A percentile compares a stretch with the other conserved stretches of the same genome.
Conservation (phyloP, 2,113 vertebrate species). For the Spermophilus dauricus region DNA sequence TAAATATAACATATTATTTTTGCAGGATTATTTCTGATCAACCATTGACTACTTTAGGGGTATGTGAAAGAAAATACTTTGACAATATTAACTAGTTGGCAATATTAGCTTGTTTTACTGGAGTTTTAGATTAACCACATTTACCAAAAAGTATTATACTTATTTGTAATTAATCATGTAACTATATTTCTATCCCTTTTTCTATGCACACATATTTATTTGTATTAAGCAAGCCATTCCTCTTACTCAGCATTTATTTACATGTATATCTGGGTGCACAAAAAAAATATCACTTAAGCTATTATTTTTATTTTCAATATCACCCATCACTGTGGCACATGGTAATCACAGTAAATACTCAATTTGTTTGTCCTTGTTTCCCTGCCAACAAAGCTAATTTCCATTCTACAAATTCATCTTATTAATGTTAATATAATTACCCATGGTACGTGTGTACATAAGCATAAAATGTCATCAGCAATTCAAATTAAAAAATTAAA, state of each 20-base stretch:
- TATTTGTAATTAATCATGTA: conserved; percentile 49
- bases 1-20: not conserved
- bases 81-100: not conserved
- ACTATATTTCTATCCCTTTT: not conserved
- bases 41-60: conserved; percentile 16
- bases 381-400: conserved; percentile 51
- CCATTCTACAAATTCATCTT: conserved; percentile 50
- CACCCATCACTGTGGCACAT: not conserved
- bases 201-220: not conserved
- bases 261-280: not conserved
- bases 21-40: conserved; percentile 35
- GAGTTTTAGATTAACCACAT: not conserved
- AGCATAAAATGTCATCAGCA: conserved; percentile 12
- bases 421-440: conserved; percentile 43
- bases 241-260: not conserved
- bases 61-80: not conserved
- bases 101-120: not conserved
- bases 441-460: not conserved
- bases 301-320: conserved; percentile 56
- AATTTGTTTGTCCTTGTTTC: conserved; percentile 21
- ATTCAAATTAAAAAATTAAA: conserved; percentile 41
- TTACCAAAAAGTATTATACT: conserved; percentile 25
- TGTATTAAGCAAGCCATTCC: conserved; percentile 18
- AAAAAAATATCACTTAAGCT: conserved; percentile 35
- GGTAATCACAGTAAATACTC: conserved; percentile 43